Percentiles rank a stretch among this genome's conserved stretches.
phyloP scores from a whole-genome alignment of 1,140 invertebrate genomes.

The Ceratina australensis region DNA sequence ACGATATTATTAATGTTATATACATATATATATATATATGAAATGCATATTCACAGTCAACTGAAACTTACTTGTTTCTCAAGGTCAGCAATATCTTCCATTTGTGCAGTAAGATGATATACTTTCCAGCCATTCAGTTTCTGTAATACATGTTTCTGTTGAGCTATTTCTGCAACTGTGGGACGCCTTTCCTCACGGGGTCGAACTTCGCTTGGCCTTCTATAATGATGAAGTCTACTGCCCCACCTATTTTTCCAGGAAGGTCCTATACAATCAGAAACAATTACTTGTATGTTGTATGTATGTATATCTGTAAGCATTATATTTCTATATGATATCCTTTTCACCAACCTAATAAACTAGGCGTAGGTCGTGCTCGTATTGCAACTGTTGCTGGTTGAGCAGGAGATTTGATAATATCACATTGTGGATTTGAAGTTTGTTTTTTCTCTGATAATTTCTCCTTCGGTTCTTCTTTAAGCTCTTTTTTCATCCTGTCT shows the following conservation, averaged over 20 bases:
- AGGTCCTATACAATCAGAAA: conserved; percentile 72
- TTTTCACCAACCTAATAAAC: conserved; percentile 69
- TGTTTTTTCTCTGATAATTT: conserved; percentile 68
- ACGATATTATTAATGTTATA: conserved; percentile 19
- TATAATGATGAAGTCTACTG: conserved; percentile 89
- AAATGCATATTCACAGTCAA: not conserved
- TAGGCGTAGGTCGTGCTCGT: conserved; percentile 69
- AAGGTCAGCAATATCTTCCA: conserved; percentile 91
- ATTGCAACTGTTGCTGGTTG: conserved; percentile 61
- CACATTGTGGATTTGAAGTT: conserved; percentile 49
- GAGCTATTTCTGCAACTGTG: conserved; percentile 92
- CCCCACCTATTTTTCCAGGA: conserved; percentile 81
- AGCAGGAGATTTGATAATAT: conserved; percentile 49
- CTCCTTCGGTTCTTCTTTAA: conserved; percentile 73
- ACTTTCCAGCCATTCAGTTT: conserved; percentile 98
- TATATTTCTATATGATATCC: not conserved
- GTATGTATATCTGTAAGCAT: not conserved
- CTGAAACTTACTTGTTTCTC: conserved; percentile 78
- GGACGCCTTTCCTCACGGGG: conserved; percentile 90
- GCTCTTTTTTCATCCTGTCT: conserved; percentile 80
- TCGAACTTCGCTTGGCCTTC: conserved; percentile 92
- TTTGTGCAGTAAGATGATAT: conserved; percentile 93
- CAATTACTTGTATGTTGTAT: not conserved
- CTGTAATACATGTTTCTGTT: conserved; percentile 91
- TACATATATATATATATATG: not conserved